These are phyloP conservation scores for Drosophila emarginata DNA, from an alignment of 2,888 invertebrate species.

Conservation along the genomic window DNA sequence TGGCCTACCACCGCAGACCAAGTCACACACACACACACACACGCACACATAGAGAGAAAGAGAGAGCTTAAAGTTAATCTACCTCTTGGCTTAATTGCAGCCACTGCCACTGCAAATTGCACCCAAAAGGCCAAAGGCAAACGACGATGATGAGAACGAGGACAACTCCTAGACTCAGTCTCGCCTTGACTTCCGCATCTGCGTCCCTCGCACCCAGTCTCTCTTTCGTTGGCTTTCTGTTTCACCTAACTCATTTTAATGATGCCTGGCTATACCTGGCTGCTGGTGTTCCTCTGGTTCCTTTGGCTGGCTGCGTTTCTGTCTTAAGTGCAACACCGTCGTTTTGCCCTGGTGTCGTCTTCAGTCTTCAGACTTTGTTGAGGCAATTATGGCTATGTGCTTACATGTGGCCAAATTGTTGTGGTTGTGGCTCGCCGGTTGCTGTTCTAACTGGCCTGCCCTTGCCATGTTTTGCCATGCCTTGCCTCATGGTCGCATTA, in stretches of 20 bases:
- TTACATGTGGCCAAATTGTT: constrained; percentile 76
- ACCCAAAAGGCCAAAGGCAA: constrained; percentile 72
- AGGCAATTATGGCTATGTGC: constrained; percentile 76
- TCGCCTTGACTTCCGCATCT: constrained; percentile 4
- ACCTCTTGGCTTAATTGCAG: constrained; percentile 78
- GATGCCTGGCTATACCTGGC: constrained; percentile 55
- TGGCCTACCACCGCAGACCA: constrained; percentile 2
- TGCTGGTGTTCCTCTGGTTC: constrained; percentile 16
- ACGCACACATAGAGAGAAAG: constrained; percentile 36
- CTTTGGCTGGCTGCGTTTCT: constrained; percentile 6
- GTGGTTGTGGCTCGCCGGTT: constrained; percentile 59
- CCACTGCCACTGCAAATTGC: constrained; percentile 77
- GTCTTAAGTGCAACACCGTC: constrained; percentile 60
- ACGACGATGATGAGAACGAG: neutral
- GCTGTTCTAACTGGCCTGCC: constrained; percentile 37
- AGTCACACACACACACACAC: constrained; percentile 23
- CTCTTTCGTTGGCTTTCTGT: constrained; percentile 8
- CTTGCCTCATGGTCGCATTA: constrained; percentile 58
- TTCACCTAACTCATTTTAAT: constrained; percentile 73
- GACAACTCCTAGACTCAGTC: constrained; percentile 36
- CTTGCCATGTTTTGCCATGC: constrained; percentile 1
- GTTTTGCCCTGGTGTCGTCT: constrained; percentile 54
- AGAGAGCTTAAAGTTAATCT: constrained; percentile 72
- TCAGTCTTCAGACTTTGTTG: constrained; percentile 37
- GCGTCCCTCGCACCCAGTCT: constrained; percentile 9